Percentiles rank a stretch among this genome's conserved stretches.
These are phyloP conservation scores for Carduelis carduelis DNA, from an alignment of 2,797 vertebrate species.

Conservation along the genomic window DNA sequence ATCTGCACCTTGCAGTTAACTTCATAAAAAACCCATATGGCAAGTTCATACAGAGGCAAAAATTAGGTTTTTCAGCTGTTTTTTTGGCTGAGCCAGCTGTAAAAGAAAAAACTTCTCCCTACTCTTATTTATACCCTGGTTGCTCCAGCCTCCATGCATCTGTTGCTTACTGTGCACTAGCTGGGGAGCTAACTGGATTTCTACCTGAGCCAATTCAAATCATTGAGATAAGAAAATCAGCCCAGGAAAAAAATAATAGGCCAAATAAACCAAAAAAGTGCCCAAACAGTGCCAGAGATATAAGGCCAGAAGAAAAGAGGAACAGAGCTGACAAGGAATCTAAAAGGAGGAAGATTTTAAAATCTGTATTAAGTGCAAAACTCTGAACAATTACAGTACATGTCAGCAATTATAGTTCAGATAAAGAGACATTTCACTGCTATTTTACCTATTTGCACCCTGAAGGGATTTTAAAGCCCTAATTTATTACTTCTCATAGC, in stretches of 20 bases:
- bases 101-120: neutral
- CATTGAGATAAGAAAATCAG: neutral
- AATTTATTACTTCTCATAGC: neutral
- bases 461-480: neutral
- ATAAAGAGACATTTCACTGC: neutral
- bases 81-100: neutral
- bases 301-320: neutral
- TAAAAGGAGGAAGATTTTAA: neutral
- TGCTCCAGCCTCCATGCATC: neutral
- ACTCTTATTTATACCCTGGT: neutral
- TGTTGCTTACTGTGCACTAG: neutral
- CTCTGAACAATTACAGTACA: neutral
- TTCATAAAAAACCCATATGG: neutral
- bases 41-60: neutral
- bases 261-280: neutral
- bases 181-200: neutral
- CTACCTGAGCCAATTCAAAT: neutral
- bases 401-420: neutral
- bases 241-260: neutral
- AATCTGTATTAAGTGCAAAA: neutral
- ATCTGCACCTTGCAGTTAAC: neutral
- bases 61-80: neutral
- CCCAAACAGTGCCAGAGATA: neutral
- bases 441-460: neutral
- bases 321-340: neutral